Evolutionary conservation across 2,113 vertebrate species (phyloP), one percentile per base, ranked within the genome.

Genomic region (Ursus arctos): DNA sequence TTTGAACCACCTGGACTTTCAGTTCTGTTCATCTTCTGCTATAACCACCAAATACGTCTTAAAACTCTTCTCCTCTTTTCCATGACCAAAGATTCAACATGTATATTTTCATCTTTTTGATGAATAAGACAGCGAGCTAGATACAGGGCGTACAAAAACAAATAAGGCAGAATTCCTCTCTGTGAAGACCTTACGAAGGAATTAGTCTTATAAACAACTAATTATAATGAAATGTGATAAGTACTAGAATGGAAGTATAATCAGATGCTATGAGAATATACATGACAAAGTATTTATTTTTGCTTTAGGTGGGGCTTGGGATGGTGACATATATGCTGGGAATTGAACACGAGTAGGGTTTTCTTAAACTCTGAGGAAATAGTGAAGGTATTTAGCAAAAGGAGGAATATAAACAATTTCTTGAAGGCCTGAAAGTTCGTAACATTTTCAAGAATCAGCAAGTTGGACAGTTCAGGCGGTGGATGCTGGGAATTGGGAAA

Each of bases 251-350:
- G 40, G 33, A 95, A 49, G 28, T 86, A 86, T 82, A 83, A 86
- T 98, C 76, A 21, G 51, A 88, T 53, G 22, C 67, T 95, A 6
- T 43, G 57, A 97, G 79, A 92, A 79, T 92, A 97, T 82, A 79
- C 67, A 94, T 95, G 93, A 74, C 74, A 79, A 86, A 91, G 36
- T 95, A 79, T 96, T 97, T 93, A 84, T 82, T 97, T 97, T 95
- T 96, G 59, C 83, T 97, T 76, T 59, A 87, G 47, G 53, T 89
- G 91, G 65, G 87, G 43, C 53, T 91, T 88, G 88, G 57, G 49
- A 88, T 72, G 65, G 33, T 93, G 82, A 96, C 43, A 74, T 85
- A 36, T 77, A 80, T 74, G 6, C n/a, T 85, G 43, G 33, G 51
- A 97, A 95, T 43, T 89, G 49, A 86, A 95, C 97, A 85, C 88